Conservation (phyloP, 2,113 vertebrate species). For the Malurus elegans region DNA sequence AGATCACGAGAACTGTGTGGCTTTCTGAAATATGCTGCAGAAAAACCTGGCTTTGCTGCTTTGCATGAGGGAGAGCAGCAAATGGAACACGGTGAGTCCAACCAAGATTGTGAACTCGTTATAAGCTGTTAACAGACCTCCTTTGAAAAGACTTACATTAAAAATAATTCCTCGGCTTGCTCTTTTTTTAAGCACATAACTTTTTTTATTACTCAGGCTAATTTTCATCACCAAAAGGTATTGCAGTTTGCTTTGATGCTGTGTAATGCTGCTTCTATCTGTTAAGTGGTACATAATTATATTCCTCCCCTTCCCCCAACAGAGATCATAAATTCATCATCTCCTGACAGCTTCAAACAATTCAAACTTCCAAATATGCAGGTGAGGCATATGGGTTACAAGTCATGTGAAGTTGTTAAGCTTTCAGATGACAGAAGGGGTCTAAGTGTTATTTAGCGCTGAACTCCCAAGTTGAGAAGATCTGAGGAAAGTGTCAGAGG, state of each 20-base stretch:
- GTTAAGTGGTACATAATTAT: slow-evolving; percentile 12
- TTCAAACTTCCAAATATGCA: background rate
- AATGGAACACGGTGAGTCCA: background rate
- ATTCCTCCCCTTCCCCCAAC: background rate
- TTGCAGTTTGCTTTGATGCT: slow-evolving; percentile 8
- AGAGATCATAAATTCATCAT: background rate
- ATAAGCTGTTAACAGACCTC: background rate
- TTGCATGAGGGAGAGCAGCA: background rate
- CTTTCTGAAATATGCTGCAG: background rate
- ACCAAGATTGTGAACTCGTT: background rate
- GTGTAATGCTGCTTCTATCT: background rate
- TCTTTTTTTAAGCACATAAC: background rate
- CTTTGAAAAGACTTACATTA: background rate
- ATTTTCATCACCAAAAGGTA: slow-evolving; percentile 21
- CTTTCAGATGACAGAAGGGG: background rate
- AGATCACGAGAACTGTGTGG: background rate
- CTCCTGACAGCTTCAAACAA: slow-evolving; percentile 42
- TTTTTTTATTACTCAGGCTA: slow-evolving; percentile 2
- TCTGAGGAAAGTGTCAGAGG: background rate
- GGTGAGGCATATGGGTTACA: background rate
- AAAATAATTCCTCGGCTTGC: slow-evolving; percentile 8
- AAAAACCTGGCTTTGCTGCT: background rate
- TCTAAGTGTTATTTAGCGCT: background rate
- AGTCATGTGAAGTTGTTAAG: background rate
- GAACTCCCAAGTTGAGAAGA: background rate